Conservation (phyloP, 1,140 invertebrate genomes). For the Monomorium pharaonis region DNA sequence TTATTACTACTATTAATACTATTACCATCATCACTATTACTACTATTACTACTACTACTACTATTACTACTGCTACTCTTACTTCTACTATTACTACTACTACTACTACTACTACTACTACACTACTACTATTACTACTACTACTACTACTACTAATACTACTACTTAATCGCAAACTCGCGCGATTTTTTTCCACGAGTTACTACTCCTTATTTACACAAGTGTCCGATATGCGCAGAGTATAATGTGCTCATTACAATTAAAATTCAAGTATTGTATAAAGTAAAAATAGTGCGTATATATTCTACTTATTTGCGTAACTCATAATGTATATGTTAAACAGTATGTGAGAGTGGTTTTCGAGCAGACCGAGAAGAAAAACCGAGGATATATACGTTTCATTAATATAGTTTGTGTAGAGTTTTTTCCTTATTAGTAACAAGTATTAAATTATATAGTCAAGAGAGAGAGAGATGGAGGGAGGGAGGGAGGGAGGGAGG, state of each 20-base stretch:
- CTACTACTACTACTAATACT: not conserved
- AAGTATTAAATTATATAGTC: constrained; percentile 72
- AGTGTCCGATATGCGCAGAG: constrained; percentile 1
- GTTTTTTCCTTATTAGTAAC: constrained; percentile 54
- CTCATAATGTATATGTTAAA: constrained; percentile 42
- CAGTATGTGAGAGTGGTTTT: constrained; percentile 4
- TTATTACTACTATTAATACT: no score
- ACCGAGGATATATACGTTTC: constrained; percentile 1
- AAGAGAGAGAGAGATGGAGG: constrained; percentile 27
- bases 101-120: no score
- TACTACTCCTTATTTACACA: constrained; percentile 10
- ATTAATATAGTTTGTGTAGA: constrained; percentile 43
- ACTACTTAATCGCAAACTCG: constrained; percentile 18
- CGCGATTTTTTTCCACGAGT: constrained; percentile 35
- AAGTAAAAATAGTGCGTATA: constrained; percentile 40
- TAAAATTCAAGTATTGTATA: constrained; percentile 57
- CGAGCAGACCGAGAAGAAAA: not conserved
- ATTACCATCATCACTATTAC: no score
- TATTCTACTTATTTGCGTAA: constrained; percentile 59
- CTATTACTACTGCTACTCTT: not conserved
- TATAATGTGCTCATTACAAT: constrained; percentile 17
- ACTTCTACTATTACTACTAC: constrained; percentile 12
- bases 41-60: no score
- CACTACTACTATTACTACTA: no score
- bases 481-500: not conserved